Evolutionary conservation across 92 coral and sea anemone species (phyloP), one percentile per base, ranked within the genome.

Genomic region (Epizoanthus scotinus): DNA sequence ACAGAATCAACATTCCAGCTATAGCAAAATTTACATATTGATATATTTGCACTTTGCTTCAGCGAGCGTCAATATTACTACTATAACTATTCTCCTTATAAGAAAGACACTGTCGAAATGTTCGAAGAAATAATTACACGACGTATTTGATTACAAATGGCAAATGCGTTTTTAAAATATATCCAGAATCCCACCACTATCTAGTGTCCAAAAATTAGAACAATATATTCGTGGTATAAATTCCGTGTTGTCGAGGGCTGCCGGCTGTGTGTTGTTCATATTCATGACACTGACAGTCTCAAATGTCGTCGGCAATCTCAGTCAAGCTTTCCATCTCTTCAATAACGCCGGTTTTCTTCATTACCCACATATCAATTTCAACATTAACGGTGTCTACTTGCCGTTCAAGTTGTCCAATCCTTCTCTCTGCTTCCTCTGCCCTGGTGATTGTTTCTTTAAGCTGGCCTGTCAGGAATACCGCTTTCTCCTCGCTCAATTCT

Each of bases 341-440:
- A 3, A 63, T 61, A 13, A 88, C 47, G 0, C 87, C 87, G 2
- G 50, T 27, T 17, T 54, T 89, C 81, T 82, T 78, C 0, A 14
- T 56, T 14, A 29, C 28, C 25, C 70, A 71, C 14, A 64, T 31
- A 15, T 55, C 69, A 0, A 89, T 84, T 59, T 96, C 98, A 2
- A 40, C 68, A 18, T 78, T 65, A 22, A 83, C 31, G 21, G 49
- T 72, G 15, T 89, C 95, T 3, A 44, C 0, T 1, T 71, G 10
- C 58, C 99, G 85, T 64, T 91, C 91, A 55, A 87, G 84, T 25
- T 79, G 86, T 4, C 36, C 74, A 21, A 3, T 75, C 29, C 81
- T 71, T 34, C 98, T 78, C 65, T 91, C 99, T 0, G 93, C 92
- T 0, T 67, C 84, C 15, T 96, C 99, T 22, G 86, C 88, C 10